A percentile compares a stretch with the other conserved stretches of the same genome.
phyloP scores from a whole-genome alignment of 2,888 invertebrate species.

The Spodoptera exigua region DNA sequence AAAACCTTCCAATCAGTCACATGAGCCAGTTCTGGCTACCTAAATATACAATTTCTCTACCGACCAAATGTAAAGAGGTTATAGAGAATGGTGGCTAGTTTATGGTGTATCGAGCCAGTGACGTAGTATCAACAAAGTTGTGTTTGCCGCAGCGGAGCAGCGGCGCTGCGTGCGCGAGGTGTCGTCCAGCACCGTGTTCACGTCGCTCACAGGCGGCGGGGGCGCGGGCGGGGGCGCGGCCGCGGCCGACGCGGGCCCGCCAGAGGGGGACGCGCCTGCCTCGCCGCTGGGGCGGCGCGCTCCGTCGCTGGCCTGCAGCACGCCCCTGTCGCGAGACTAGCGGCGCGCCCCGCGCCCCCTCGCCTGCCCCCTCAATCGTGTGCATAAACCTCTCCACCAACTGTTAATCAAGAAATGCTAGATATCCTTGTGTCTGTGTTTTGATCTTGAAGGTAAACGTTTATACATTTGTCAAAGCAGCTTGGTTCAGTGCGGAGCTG shows the following conservation, averaged over 20 bases:
- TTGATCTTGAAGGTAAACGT: slow-evolving; percentile 30
- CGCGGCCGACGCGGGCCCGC: slow-evolving; percentile 33
- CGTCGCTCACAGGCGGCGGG: slow-evolving; percentile 73
- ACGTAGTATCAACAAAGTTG: not conserved
- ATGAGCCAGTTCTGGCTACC: no score
- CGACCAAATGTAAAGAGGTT: no score
- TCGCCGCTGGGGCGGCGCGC: slow-evolving; percentile 65
- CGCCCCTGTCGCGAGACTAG: slow-evolving; percentile 81
- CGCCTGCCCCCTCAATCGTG: not conserved
- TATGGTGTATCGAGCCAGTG: no score
- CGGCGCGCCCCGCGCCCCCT: slow-evolving; percentile 22
- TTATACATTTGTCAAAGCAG: not conserved
- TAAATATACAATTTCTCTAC: no score
- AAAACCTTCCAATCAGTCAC: no score
- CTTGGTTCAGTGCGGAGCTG: no score
- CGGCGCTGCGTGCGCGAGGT: slow-evolving; percentile 85
- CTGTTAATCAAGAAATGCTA: slow-evolving; percentile 33
- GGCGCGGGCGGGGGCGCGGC: slow-evolving; percentile 25
- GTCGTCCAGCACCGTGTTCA: slow-evolving; percentile 79
- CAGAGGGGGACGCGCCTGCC: slow-evolving; percentile 16
- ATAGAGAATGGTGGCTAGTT: no score
- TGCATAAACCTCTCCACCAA: slow-evolving; percentile 3
- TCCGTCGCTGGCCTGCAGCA: slow-evolving; percentile 80
- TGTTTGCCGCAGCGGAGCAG: slow-evolving; percentile 80
- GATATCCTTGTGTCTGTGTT: slow-evolving; percentile 14